phyloP scores from a whole-genome alignment of 1,140 invertebrate species.

The Agrypnia vestita region DNA sequence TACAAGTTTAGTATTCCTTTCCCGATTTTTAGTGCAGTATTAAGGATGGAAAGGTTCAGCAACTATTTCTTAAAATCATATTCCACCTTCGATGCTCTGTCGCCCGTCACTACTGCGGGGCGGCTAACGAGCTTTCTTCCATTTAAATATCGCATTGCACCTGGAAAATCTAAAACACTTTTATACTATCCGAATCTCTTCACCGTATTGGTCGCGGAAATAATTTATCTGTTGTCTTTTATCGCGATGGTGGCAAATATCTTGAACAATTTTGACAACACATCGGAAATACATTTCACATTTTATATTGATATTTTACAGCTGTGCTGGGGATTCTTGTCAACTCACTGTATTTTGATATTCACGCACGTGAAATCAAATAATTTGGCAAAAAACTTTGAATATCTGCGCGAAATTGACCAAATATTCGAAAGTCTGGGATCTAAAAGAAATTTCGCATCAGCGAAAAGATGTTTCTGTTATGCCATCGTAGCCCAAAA shows the following conservation, averaged over 20 bases:
- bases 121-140: background rate
- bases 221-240: background rate
- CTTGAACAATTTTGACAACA: too few species aligned
- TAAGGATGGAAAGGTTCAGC: too few species aligned
- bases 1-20: too few species aligned
- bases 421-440: background rate
- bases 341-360: background rate
- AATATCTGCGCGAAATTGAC: background rate
- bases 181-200: background rate
- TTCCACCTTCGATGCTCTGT: background rate
- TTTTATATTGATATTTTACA: background rate
- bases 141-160: background rate
- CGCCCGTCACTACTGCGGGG: background rate
- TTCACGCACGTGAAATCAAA: background rate
- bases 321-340: background rate
- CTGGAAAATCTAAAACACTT: background rate
- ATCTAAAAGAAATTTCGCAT: background rate
- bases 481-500: background rate
- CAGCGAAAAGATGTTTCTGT: background rate
- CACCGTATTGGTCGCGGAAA: background rate
- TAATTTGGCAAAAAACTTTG: constrained; percentile 3
- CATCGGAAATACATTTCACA: background rate
- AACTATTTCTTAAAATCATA: too few species aligned
- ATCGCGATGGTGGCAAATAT: background rate
- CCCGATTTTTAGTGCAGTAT: too few species aligned